Evolutionary conservation across 2,113 vertebrate genomes (phyloP).

Genomic region (Lontra canadensis): DNA sequence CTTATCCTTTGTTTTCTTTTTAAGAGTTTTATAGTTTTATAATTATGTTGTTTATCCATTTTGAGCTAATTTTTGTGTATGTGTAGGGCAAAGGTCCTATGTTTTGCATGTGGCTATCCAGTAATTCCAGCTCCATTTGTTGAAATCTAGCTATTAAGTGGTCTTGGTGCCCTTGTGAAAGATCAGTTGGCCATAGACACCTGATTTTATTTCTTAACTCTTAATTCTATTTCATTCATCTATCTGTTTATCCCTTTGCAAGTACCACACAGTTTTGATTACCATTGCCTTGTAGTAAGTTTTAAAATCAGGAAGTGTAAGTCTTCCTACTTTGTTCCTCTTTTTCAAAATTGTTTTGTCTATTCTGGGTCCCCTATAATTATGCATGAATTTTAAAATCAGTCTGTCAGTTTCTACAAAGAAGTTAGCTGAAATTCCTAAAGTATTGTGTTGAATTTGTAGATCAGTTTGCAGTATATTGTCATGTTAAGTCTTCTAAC

Average conservation of each 20-base stretch:
- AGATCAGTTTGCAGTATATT: not conserved
- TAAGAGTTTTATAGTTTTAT: not conserved
- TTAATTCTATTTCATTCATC: not conserved
- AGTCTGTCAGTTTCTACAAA: not conserved
- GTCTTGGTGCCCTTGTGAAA: not conserved
- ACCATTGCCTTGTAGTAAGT: not conserved
- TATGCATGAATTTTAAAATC: not conserved
- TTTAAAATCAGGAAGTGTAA: not conserved
- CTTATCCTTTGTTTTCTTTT: not conserved
- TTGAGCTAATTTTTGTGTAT: constrained; percentile 29
- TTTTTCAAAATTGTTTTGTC: not conserved
- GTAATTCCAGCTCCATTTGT: not conserved
- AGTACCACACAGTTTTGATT: not conserved
- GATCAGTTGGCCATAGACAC: not conserved
- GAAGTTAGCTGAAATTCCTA: not conserved
- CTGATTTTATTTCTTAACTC: not conserved
- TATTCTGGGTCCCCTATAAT: not conserved
- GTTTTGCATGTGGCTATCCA: not conserved
- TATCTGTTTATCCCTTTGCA: not conserved
- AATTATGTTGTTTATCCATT: not conserved
- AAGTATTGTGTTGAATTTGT: not conserved
- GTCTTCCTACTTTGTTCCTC: not conserved
- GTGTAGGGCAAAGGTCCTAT: not conserved
- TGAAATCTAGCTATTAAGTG: not conserved
- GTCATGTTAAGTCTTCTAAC: not conserved